phyloP scores from a whole-genome alignment of 1,140 invertebrate genomes.

The Cotesia glomerata region DNA sequence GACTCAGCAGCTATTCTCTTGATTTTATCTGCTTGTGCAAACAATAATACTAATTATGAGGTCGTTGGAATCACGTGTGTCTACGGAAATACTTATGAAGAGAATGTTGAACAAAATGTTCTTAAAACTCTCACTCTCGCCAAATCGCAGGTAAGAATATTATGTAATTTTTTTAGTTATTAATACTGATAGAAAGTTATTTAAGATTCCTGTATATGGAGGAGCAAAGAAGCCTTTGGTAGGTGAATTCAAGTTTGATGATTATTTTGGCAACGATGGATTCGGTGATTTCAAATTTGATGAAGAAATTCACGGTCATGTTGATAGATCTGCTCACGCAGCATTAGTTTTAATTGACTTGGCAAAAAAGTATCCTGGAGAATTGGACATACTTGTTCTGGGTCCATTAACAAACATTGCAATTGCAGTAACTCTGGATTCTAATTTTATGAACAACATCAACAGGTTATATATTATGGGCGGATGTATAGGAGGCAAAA shows the following conservation, averaged over 20 bases:
- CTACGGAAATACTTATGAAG: slow-evolving; percentile 68
- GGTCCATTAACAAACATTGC: slow-evolving; percentile 72
- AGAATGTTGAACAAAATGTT: slow-evolving; percentile 68
- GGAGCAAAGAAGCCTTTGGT: slow-evolving; percentile 56
- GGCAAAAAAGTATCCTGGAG: slow-evolving; percentile 55
- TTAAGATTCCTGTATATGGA: slow-evolving; percentile 62
- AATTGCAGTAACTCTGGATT: slow-evolving; percentile 65
- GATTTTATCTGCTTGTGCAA: slow-evolving; percentile 45
- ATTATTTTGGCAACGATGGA: slow-evolving; percentile 63
- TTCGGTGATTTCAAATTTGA: slow-evolving; percentile 63
- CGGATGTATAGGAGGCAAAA: slow-evolving; percentile 66
- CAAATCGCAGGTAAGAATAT: slow-evolving; percentile 61
- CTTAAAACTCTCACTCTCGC: slow-evolving; percentile 64
- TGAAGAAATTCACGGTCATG: slow-evolving; percentile 39
- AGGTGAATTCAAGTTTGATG: slow-evolving; percentile 34
- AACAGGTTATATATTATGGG: slow-evolving; percentile 69
- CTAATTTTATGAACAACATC: slow-evolving; percentile 61
- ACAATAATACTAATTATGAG: slow-evolving; percentile 47
- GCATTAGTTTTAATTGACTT: slow-evolving; percentile 52
- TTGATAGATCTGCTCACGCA: slow-evolving; percentile 56
- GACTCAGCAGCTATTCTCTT: slow-evolving; percentile 66
- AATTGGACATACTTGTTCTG: slow-evolving; percentile 63
- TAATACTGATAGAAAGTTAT: not conserved
- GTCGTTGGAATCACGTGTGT: slow-evolving; percentile 68
- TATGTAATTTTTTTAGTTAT: not conserved